phyloP scores from a whole-genome alignment of 2,113 vertebrate genomes.

The Nipponia nippon region DNA sequence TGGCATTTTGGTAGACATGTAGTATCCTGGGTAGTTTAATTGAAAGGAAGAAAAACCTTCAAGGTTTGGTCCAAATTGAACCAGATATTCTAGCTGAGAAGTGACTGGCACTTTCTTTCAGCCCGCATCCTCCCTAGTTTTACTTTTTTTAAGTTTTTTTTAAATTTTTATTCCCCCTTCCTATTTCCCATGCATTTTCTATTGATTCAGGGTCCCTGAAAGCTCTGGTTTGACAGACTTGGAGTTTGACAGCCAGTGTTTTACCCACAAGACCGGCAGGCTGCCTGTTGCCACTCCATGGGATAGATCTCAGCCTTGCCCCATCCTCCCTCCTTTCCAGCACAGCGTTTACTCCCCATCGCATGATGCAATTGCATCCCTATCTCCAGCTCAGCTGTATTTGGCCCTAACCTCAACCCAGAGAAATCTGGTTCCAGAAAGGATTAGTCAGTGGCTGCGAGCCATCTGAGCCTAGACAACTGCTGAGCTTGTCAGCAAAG shows the following conservation, averaged over 20 bases:
- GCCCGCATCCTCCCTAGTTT: not conserved
- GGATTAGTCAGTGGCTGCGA: not conserved
- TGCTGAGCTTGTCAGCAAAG: not conserved
- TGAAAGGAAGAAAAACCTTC: not conserved
- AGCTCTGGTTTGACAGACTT: not conserved
- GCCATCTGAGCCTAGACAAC: not conserved
- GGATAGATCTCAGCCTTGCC: not conserved
- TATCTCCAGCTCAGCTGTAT: not conserved
- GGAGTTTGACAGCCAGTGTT: not conserved
- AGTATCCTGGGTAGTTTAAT: not conserved
- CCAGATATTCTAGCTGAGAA: not conserved
- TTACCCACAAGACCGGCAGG: not conserved
- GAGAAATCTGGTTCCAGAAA: not conserved
- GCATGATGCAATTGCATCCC: accelerated
- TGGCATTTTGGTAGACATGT: not conserved
- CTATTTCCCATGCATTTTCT: not conserved
- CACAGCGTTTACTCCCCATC: not conserved
- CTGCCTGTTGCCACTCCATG: not conserved
- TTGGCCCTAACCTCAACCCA: not conserved
- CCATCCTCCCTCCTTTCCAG: not conserved
- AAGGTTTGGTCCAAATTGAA: not conserved
- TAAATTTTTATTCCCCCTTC: not conserved
- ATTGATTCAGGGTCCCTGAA: accelerated
- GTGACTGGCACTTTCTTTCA: not conserved
- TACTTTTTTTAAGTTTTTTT: accelerated